Conservation (phyloP, 2,888 invertebrate species). For the Leucania comma region DNA sequence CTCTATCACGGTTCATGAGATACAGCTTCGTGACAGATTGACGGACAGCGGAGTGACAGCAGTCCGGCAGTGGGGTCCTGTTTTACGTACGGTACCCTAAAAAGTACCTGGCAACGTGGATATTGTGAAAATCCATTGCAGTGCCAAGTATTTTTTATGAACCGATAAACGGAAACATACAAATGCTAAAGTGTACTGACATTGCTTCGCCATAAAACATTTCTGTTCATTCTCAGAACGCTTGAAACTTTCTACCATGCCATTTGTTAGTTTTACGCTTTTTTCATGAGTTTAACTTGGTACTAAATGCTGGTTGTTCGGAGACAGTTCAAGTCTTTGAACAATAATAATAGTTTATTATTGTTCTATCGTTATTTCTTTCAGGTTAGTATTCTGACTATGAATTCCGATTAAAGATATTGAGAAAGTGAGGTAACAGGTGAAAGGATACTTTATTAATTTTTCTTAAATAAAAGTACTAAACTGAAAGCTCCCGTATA, state of each 20-base stretch:
- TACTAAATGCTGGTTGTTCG: slow-evolving; percentile 31
- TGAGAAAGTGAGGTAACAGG: too few relatives aligned
- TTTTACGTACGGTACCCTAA: too few relatives aligned
- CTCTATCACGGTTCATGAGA: too few relatives aligned
- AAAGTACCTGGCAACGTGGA: background rate
- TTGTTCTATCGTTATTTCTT: background rate
- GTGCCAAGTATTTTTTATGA: slow-evolving; percentile 18
- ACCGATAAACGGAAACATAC: slow-evolving; percentile 33
- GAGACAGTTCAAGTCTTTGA: background rate
- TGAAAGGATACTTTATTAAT: too few relatives aligned
- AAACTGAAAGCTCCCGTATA: too few relatives aligned
- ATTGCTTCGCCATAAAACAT: slow-evolving; percentile 42
- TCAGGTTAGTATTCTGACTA: background rate
- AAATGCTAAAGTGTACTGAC: slow-evolving; percentile 18
- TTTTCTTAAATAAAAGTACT: too few relatives aligned
- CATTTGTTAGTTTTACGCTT: slow-evolving; percentile 35
- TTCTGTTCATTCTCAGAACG: slow-evolving; percentile 27
- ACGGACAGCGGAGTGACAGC: too few relatives aligned
- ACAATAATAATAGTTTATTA: slow-evolving; percentile 3
- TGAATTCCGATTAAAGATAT: background rate
- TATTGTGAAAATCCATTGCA: slow-evolving; percentile 19
- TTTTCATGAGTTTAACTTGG: slow-evolving; percentile 49
- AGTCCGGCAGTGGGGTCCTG: too few relatives aligned
- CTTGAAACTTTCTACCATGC: slow-evolving; percentile 39
- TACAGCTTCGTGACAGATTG: too few relatives aligned